Evolutionary conservation across 2,888 invertebrate species (phyloP), one percentile per base, ranked within the genome.

Genomic region (Invenusta paracnida): DNA sequence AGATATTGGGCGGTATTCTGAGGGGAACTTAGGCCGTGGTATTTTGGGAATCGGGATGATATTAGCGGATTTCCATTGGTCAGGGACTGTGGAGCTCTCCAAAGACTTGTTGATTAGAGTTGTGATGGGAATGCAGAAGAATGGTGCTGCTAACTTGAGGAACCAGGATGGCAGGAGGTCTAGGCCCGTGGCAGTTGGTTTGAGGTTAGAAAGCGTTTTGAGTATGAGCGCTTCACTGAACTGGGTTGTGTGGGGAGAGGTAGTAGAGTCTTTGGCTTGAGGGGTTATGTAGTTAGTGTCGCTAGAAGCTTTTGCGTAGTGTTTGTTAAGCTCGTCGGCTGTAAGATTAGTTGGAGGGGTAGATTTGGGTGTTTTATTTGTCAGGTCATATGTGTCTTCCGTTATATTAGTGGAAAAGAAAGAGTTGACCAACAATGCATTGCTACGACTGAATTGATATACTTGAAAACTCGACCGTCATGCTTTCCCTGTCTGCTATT

Each of bases 121-220:
- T 23, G 79, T 25, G 23, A 79, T 27, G 23, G 79, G 23, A 5
- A 25, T 27, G 79, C 79, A 79, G 27, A 79, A 79, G 79, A 25
- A 28, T 23, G 23, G 23, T 25, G 79, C 79, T 79, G 23, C 79
- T 79, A 79, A n/a, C 23, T 27, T 23, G 23, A 79, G 27, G 27
- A 79, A 79, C 23, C 23, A 79, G 23, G 79, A 79, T 79, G 79
- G 79, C 79, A 79, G 23, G 79, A n/a, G 23, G 27, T 79, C 79
- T 25, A 23, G 79, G 27, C 79, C 29, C 23, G 27, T 27, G 48
- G 48, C 48, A 79, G 79, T 79, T 25, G 23, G 23, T 79, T 27
- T 79, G 79, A 79, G 79, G 23, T 79, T 79, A 79, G 27, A 25
- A 79, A 79, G 48, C 48, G 48, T 17, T 48, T 48, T 48, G 48